phyloP scores from a whole-genome alignment of 2,797 vertebrate genomes.

The Hafferia zeledoni region DNA sequence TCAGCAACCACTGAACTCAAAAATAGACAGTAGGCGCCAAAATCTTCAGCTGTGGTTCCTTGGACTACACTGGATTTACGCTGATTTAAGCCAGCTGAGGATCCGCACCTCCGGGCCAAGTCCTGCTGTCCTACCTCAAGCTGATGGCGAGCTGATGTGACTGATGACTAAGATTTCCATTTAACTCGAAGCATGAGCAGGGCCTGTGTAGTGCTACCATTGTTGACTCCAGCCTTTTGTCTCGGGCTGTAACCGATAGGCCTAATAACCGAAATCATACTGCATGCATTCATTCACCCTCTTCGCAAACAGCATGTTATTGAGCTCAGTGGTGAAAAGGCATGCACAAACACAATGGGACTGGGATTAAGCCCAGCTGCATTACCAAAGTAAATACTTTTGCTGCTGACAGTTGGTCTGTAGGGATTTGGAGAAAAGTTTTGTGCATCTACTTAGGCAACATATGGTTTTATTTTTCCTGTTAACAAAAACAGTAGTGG shows the following conservation, averaged over 20 bases:
- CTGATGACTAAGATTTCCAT: conserved; percentile 53
- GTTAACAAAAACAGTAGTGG: conserved; percentile 72
- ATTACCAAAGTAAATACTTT: conserved; percentile 72
- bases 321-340: conserved; percentile 68
- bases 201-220: conserved; percentile 50
- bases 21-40: conserved; percentile 67
- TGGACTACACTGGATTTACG: conserved; percentile 37
- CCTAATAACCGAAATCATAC: conserved; percentile 48
- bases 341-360: conserved; percentile 71
- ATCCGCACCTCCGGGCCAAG: neutral
- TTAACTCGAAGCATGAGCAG: conserved; percentile 49
- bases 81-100: conserved; percentile 66
- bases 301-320: conserved; percentile 64
- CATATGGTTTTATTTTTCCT: conserved; percentile 72
- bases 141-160: conserved; percentile 54
- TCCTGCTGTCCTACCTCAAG: conserved; percentile 47
- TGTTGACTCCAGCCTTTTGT: conserved; percentile 67
- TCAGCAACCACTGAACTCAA: conserved; percentile 54
- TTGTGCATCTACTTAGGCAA: conserved; percentile 64
- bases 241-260: conserved; percentile 49
- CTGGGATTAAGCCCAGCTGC: conserved; percentile 72
- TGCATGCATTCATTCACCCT: conserved; percentile 65
- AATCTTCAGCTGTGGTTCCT: conserved; percentile 63
- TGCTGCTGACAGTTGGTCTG: conserved; percentile 73
- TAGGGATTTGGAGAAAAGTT: conserved; percentile 70